Conservation (phyloP, 2,797 vertebrate species). For the Orestias chungarensis region DNA sequence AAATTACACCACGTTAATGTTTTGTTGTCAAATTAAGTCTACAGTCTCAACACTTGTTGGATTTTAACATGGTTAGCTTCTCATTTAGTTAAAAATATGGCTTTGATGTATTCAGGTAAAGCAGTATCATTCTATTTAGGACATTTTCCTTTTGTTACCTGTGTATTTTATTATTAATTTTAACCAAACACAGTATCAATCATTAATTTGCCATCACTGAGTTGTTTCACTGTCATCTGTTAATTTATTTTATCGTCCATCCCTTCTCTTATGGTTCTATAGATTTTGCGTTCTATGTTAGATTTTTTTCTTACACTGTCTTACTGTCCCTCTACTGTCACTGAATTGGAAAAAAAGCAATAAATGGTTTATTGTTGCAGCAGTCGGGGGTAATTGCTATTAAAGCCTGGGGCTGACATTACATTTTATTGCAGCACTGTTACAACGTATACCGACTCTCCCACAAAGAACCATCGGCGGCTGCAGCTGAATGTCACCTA, state of each 20-base stretch:
- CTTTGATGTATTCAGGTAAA: too few relatives aligned
- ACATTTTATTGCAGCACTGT: slow-evolving; percentile 48
- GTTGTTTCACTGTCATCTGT: background rate
- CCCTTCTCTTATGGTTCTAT: background rate
- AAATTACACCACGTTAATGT: too few relatives aligned
- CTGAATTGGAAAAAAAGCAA: background rate
- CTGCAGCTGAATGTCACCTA: slow-evolving; percentile 32
- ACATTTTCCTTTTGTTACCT: too few relatives aligned
- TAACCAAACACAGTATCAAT: too few relatives aligned
- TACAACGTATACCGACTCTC: slow-evolving; percentile 48
- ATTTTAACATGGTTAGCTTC: too few relatives aligned
- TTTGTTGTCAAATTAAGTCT: too few relatives aligned
- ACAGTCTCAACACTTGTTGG: too few relatives aligned
- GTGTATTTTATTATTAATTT: background rate
- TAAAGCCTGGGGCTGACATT: slow-evolving; percentile 51
- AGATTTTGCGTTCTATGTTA: background rate
- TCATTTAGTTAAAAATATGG: too few relatives aligned
- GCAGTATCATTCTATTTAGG: too few relatives aligned
- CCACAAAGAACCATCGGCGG: slow-evolving; percentile 18
- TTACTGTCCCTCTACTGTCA: slow-evolving; percentile 30
- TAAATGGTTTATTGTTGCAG: slow-evolving; percentile 49
- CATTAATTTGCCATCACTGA: background rate
- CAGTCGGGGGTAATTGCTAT: slow-evolving; percentile 55
- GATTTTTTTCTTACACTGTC: slow-evolving; percentile 1
- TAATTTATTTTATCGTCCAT: background rate